Evolutionary conservation across 1,140 invertebrate species (phyloP), one percentile per base, ranked within the genome.

Genomic region (Diorhabda elongata): DNA sequence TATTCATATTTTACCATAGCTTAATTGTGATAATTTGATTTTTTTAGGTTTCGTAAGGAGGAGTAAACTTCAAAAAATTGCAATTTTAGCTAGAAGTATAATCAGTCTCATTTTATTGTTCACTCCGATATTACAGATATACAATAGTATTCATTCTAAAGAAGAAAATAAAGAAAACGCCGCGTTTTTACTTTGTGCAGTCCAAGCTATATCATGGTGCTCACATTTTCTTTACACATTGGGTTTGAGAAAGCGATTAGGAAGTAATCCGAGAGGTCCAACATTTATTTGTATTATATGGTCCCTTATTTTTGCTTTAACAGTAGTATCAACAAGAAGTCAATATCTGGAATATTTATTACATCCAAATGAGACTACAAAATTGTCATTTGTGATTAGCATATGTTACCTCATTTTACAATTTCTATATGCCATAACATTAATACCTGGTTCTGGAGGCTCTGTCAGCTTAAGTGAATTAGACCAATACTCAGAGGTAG

Each of bases 171-270:
- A 52, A 52, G 47, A 52, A 4, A 52, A 52, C 47, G 47, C 47
- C 47, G 0, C 92, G 81, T 89, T 91, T 78, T 86, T 94, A 58
- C 81, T 88, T 42, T 84, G 87, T 60, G 86, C 86, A 59, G 83
- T 90, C 43, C 85, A 91, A 78, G 87, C 86, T 74, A 79, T 93
- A 69, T 84, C 90, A 69, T 95, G 93, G 93, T 79, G 91, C 43
- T 83, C 92, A 9, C 93, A 96, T 82, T 86, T 91, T 73, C 84
- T 87, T 9, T 96, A 90, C 80, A 82, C 92, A 44, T 73, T 91
- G 67, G 87, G 87, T 26, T 80, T 95, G 41, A 87, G 88, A 75
- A 87, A 82, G 75, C 86, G 83, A 80, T 83, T 86, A 64, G 85
- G 84, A 61, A 82, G 82, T 58, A 92, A 87, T 82, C 86, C 89